Evolutionary conservation across 1,140 invertebrate genomes (phyloP).

Genomic region (Archegozetes longisetosus): DNA sequence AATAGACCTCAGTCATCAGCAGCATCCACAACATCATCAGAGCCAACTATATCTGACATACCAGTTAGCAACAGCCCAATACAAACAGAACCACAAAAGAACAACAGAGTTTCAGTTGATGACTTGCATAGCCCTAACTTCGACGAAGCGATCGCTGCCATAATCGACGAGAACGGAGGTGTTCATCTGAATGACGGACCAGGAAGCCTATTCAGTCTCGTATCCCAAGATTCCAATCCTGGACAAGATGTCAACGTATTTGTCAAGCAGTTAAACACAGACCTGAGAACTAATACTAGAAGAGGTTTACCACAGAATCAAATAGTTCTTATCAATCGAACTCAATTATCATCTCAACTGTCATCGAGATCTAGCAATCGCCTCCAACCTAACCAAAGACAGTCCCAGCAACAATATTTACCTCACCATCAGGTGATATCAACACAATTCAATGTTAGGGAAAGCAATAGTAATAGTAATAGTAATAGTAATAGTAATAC

Average conservation of each 20-base stretch:
- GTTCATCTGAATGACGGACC: slow-evolving; percentile 21
- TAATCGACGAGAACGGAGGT: slow-evolving; percentile 22
- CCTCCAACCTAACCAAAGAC: neutral
- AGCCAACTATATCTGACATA: neutral
- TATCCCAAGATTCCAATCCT: neutral
- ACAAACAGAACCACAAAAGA: neutral
- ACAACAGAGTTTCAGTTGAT: neutral
- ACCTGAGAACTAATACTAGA: neutral
- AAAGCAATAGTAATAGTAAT: no score
- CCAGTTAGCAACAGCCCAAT: neutral
- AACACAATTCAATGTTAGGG: no score
- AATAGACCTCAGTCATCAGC: neutral
- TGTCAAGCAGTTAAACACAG: neutral
- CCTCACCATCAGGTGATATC: no score
- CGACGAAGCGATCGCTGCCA: slow-evolving; percentile 22
- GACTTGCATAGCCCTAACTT: slow-evolving; percentile 18
- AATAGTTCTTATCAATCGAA: neutral
- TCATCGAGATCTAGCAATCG: neutral
- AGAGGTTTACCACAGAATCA: neutral
- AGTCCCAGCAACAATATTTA: neutral
- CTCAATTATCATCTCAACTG: neutral
- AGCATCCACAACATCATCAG: neutral
- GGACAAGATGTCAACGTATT: neutral
- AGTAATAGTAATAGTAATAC: no score
- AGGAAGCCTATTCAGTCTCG: neutral